phyloP scores from a whole-genome alignment of 2,888 invertebrate species.

The Penaeus monodon region DNA sequence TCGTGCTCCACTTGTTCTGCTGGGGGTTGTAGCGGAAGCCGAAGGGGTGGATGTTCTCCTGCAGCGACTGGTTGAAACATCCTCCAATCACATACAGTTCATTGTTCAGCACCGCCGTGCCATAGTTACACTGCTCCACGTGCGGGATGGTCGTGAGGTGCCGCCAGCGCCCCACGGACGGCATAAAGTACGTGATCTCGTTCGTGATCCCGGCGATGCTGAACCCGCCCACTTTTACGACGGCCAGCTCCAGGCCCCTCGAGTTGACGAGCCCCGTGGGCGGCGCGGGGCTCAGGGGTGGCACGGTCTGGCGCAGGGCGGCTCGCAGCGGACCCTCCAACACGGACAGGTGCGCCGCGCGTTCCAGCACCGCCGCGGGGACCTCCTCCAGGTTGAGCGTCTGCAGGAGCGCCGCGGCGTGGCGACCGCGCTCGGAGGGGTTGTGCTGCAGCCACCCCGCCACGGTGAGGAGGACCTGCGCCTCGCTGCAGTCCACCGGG shows the following conservation, averaged over 20 bases:
- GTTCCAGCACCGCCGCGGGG: conserved; percentile 33
- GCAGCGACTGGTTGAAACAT: conserved; percentile 76
- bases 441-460: conserved; percentile 51
- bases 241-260: conserved; percentile 78
- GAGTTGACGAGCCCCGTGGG: conserved; percentile 73
- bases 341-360: conserved; percentile 36
- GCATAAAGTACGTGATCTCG: conserved; percentile 78
- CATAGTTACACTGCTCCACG: conserved; percentile 81
- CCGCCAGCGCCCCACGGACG: conserved; percentile 75
- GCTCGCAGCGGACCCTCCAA: conserved; percentile 37
- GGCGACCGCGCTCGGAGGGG: conserved; percentile 30
- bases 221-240: conserved; percentile 80
- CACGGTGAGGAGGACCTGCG: conserved; percentile 72
- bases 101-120: conserved; percentile 78
- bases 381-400: conserved; percentile 48
- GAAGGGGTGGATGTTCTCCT: conserved; percentile 81
- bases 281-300: conserved; percentile 29
- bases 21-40: conserved; percentile 78
- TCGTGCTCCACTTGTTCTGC: conserved; percentile 76
- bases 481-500: conserved; percentile 79
- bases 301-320: conserved; percentile 21
- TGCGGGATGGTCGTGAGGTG: conserved; percentile 80
- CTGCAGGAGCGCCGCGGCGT: conserved; percentile 42
- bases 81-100: conserved; percentile 80
- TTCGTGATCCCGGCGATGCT: conserved; percentile 78